Conservation (phyloP, 2,797 vertebrate genomes). For the Uromys caudimaculatus region DNA sequence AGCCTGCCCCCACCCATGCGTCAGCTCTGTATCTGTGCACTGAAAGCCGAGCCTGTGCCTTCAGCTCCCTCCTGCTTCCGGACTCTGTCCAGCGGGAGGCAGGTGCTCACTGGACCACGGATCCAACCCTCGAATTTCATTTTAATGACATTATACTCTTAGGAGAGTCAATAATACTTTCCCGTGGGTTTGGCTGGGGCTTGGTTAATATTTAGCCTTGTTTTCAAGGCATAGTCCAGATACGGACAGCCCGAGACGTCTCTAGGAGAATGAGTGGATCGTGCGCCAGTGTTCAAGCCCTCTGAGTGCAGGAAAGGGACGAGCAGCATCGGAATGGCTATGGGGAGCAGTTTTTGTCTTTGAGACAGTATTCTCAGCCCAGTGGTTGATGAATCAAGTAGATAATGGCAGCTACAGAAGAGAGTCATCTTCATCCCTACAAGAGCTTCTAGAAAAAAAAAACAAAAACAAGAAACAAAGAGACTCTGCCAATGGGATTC, state of each 20-base stretch:
- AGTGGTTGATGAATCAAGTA: background rate
- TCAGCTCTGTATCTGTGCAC: background rate
- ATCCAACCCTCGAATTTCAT: background rate
- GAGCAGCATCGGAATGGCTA: rapidly evolving
- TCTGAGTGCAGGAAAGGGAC: background rate
- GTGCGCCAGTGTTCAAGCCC: background rate
- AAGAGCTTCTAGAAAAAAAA: background rate
- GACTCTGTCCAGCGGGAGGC: background rate
- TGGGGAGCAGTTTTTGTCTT: background rate
- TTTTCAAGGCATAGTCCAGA: background rate
- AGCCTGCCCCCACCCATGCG: background rate
- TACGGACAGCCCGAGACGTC: background rate
- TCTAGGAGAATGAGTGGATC: background rate
- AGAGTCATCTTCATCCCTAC: background rate
- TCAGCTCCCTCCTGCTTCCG: background rate
- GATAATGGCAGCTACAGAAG: background rate
- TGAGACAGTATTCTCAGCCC: background rate
- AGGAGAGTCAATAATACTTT: constrained; percentile 10
- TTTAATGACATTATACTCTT: background rate
- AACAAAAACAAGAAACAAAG: background rate
- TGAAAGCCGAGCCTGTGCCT: background rate
- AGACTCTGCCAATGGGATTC: background rate
- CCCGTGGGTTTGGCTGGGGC: background rate
- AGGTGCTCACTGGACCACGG: background rate
- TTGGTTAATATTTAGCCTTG: constrained; percentile 68